Base-by-base conservation (phyloP, 2,888 invertebrate genomes). In the Drosophila meridionalis region DNA sequence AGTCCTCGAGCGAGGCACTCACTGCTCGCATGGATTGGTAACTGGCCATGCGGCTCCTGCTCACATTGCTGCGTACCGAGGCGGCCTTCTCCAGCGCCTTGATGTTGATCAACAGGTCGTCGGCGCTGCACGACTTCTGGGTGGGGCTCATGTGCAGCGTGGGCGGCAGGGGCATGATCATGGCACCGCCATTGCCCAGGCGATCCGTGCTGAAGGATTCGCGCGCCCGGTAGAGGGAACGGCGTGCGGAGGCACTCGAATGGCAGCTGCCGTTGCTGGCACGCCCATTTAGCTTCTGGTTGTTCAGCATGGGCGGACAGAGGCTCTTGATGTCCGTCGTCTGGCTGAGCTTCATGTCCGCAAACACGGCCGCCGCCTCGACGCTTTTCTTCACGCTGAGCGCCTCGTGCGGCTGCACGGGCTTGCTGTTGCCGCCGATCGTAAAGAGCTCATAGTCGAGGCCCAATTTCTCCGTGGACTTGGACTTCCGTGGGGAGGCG, bases 351-450 rank as follows among this genome's bases (percentile, higher is more conserved):
- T 96, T 95, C 52, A 96, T 95, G 89, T 97, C 96, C 0, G 96
- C 96, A 92, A 98, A 97, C 36, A 97, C 93, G 0, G 97, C 97
- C 0, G 97, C 97, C 87, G 97, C 97, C 92, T 97, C 97, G 0
- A 97, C 97, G 3, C 97, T 96, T 92, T 97, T 97, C 93, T 97
- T 97, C 36, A 97, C 97, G 62, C 97, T 97, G 0, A 97, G 93
- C 0, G 97, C 97, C 84, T 97, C 97, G 59, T 94, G 94, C 0
- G 95, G 94, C 45, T 93, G 91, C 91, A 95, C 94, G 89, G 94
- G 87, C 93, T 95, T 92, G 92, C 94, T 94, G 92, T 94, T 93
- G 92, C 93, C 93, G 20, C 92, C 90, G 26, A 94, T 91, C 28
- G 94, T 94, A 87, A 96, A 95, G 69, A 96, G 94, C 87, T 97